Evolutionary conservation across 2,113 vertebrate species (phyloP).

Genomic region (Trachemys scripta): DNA sequence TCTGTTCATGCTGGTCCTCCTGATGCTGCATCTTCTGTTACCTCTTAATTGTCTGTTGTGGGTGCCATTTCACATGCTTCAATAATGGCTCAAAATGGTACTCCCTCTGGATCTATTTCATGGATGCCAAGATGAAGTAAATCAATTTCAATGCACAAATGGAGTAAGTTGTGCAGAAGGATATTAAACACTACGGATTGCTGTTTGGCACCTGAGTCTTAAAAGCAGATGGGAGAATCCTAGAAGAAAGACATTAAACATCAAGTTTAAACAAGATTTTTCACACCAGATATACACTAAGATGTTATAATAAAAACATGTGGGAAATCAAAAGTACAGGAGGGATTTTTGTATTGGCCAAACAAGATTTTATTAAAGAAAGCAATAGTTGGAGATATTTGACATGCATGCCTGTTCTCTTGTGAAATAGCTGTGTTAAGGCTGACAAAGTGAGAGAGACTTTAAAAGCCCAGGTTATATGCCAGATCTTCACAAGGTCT

Average conservation of each 20-base stretch:
- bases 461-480: not conserved
- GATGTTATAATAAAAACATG: not conserved
- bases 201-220: not conserved
- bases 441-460: not conserved
- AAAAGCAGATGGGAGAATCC: not conserved
- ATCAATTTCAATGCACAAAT: not conserved
- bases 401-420: not conserved
- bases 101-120: not conserved
- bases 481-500: not conserved
- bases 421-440: not conserved
- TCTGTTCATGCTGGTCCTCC: not conserved
- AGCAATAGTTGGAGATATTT: fast-evolving
- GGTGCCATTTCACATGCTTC: conserved; percentile 2
- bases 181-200: not conserved
- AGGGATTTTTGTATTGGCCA: not conserved
- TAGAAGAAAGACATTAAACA: not conserved
- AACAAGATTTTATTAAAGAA: not conserved
- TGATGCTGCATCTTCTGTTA: not conserved
- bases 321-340: not conserved
- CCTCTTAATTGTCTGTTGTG: not conserved
- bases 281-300: not conserved
- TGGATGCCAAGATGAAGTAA: not conserved
- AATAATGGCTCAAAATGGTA: not conserved
- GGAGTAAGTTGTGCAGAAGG: not conserved
- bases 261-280: not conserved